Base-by-base conservation (phyloP, 92 coral and sea anemone species). In the Hydrozoanthus gracilis region DNA sequence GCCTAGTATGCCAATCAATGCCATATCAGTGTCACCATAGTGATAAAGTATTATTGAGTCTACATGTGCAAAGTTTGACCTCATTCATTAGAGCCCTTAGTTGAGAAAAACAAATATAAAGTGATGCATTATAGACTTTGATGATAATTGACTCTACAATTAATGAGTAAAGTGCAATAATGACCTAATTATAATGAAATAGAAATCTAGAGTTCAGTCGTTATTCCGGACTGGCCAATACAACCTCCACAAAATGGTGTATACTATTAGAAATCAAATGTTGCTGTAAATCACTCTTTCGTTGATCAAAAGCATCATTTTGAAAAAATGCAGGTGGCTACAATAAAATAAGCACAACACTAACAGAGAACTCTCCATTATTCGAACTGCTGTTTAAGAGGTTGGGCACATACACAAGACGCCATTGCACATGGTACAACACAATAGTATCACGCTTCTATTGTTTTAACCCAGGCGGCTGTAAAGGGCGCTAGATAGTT, bases 391-490 rank as follows among this genome's bases (percentile, higher is more conserved):
- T 60, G 46, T 60, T 78, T 27, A 58, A 62, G 52, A 44, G 62
- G 48, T 17, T 74, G 48, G 39, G 79, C 39, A 74, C 73, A 80
- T 64, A 80, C 58, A 80, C 18, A 46, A 62, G 85, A 80, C 85
- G 85, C 85, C 62, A 65, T 18, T 65, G 85, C 85, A 80, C 85
- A 80, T 80, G 85, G 85, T 61, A 47, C 54, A 47, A 64, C 12
- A 80, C 85, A 80, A 80, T 64, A n/a, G 72, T 44, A 49, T 80
- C 85, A 65, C 55, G 85, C 51, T 51, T 65, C 51, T 5, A 80
- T 80, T 80, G 85, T 64, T 70, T 49, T 13, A 27, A 15, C n/a
- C 54, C 4, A 5, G 74, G 58, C 73, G 64, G 73, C 20, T 46
- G 39, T 27, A 80, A 80, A 65, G 74, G 61, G 58, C 70, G 45